phyloP scores from a whole-genome alignment of 2,113 vertebrate species.

The Epinephelus cyanopodus region DNA sequence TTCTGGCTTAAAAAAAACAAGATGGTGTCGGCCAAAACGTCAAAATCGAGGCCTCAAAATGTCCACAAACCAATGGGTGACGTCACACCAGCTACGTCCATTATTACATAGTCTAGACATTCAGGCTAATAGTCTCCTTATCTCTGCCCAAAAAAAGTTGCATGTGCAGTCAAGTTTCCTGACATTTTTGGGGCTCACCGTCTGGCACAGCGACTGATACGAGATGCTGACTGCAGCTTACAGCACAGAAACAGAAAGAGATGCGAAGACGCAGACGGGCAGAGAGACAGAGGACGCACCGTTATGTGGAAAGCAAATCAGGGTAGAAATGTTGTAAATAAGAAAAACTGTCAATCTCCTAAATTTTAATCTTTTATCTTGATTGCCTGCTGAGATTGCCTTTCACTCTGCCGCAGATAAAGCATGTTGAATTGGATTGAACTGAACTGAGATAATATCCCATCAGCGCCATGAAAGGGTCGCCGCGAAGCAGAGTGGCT shows the following conservation, averaged over 20 bases:
- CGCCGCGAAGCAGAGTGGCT: not conserved
- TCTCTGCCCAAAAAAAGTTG: not conserved
- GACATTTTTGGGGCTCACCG: no score
- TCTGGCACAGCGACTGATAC: not conserved
- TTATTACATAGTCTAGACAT: no score
- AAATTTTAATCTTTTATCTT: constrained; percentile 43
- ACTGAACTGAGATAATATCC: constrained; percentile 55
- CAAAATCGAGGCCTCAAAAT: no score
- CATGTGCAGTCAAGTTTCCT: no score
- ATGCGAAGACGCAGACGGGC: not conserved
- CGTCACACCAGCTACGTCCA: no score
- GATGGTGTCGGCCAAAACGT: no score
- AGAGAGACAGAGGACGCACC: not conserved
- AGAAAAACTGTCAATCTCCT: constrained; percentile 32
- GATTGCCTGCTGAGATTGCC: constrained; percentile 50
- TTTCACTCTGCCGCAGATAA: constrained; percentile 15
- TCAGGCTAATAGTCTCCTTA: no score
- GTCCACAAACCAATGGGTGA: no score
- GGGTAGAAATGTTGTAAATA: constrained; percentile 38
- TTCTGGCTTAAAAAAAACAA: no score
- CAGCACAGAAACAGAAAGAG: not conserved
- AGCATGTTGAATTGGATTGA: constrained; percentile 34
- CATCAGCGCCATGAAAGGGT: constrained; percentile 44
- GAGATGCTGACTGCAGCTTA: not conserved
- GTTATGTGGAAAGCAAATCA: not conserved